phyloP scores from a whole-genome alignment of 2,113 vertebrate genomes.

The Trinectes maculatus region DNA sequence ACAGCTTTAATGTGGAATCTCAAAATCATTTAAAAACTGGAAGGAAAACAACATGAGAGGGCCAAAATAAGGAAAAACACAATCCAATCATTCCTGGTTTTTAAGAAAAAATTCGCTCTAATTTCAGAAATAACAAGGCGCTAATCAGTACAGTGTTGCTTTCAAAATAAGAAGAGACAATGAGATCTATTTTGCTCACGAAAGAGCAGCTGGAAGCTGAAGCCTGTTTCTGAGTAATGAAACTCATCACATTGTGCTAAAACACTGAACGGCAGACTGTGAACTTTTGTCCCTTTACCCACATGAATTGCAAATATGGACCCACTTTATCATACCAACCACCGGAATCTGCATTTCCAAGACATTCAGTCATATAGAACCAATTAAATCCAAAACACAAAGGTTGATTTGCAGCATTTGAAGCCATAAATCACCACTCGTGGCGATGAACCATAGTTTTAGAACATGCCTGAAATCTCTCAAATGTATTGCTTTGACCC shows the following conservation, averaged over 20 bases:
- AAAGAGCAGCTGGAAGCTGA: not conserved
- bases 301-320: constrained; percentile 1
- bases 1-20: constrained; percentile 35
- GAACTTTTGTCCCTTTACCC: not conserved
- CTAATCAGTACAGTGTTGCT: constrained; percentile 2
- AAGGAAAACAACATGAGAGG: not conserved
- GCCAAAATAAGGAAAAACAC: constrained; percentile 4
- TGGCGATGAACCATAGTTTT: constrained; percentile 2
- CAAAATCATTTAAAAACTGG: constrained; percentile 25
- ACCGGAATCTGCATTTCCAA: not conserved
- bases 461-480: constrained; percentile 28
- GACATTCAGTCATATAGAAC: constrained; percentile 21
- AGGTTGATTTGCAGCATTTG: constrained; percentile 6
- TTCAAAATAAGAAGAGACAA: constrained; percentile 3
- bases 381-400: not conserved
- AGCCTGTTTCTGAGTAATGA: not conserved
- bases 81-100: constrained; percentile 20
- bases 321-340: constrained; percentile 1
- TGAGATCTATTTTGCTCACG: not conserved
- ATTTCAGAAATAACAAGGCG: constrained; percentile 3
- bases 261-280: not conserved
- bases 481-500: constrained; percentile 48
- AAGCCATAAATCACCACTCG: not conserved
- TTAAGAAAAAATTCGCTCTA: not conserved
- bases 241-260: not conserved